Conservation (phyloP, 1,140 invertebrate genomes). For the Pogonus chalceus region DNA sequence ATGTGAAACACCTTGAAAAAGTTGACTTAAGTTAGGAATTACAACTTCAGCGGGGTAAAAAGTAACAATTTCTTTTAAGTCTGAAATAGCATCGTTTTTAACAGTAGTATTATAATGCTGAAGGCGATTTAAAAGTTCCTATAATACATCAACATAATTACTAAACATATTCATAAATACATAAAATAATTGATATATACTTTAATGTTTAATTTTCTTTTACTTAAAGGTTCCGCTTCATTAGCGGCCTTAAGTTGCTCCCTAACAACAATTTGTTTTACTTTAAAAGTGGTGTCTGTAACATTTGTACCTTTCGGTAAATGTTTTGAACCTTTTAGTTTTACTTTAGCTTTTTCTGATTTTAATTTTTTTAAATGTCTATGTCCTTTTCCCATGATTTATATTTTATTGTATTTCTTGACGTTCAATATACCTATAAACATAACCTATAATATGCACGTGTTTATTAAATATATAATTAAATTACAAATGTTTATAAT, state of each 20-base stretch:
- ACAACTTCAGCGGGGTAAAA: conserved; percentile 42
- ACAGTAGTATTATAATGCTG: conserved; percentile 68
- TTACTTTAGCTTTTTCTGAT: conserved; percentile 67
- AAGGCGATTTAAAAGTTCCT: conserved; percentile 64
- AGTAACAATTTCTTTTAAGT: conserved; percentile 58
- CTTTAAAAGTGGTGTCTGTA: conserved; percentile 78
- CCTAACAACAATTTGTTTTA: conserved; percentile 72
- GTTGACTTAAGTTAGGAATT: conserved; percentile 48
- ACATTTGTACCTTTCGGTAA: conserved; percentile 72
- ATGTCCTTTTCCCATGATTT: conserved; percentile 41
- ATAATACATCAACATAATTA: conserved; percentile 18
- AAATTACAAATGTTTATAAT: too few relatives aligned
- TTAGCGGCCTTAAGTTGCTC: conserved; percentile 60
- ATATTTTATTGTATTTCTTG: too few relatives aligned
- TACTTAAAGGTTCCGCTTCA: conserved; percentile 51
- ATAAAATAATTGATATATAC: conserved; percentile 30
- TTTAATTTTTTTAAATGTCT: conserved; percentile 57
- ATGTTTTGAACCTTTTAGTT: conserved; percentile 56
- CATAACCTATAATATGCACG: neutral
- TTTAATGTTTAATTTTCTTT: conserved; percentile 61
- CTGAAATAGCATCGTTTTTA: conserved; percentile 56
- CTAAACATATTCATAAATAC: conserved; percentile 12
- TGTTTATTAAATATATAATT: too few relatives aligned
- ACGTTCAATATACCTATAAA: neutral
- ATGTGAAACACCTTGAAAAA: conserved; percentile 57